A percentile compares a stretch with the other conserved stretches of the same genome.
phyloP scores from a whole-genome alignment of 2,113 vertebrate species.

The Sylvia atricapilla region DNA sequence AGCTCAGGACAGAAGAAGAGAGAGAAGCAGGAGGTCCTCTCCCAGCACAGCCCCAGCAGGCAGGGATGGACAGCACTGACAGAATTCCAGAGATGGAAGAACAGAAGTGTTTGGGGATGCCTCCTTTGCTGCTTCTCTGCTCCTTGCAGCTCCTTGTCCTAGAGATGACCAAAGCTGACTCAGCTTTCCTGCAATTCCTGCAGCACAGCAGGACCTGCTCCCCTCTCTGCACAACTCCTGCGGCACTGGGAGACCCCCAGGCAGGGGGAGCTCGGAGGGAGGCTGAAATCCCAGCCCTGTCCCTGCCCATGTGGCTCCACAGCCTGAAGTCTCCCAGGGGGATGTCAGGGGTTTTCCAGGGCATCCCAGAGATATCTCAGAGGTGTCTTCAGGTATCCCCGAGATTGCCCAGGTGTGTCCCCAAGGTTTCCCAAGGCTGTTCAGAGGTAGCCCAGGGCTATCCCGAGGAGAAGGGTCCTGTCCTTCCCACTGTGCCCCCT shows the following conservation, averaged over 20 bases:
- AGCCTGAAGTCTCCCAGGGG: background rate
- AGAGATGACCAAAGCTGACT: background rate
- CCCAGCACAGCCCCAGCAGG: background rate
- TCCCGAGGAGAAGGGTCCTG: background rate
- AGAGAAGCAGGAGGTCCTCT: background rate
- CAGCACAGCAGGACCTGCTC: background rate
- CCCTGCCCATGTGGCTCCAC: background rate
- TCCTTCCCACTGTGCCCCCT: background rate
- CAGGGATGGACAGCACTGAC: background rate
- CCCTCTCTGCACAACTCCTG: background rate
- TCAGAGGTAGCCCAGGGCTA: background rate
- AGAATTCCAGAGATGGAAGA: background rate
- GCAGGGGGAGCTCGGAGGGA: too few species aligned
- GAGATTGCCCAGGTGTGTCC: background rate
- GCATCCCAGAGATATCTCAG: too few species aligned
- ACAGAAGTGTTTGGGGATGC: background rate
- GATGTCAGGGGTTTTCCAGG: rapidly evolving
- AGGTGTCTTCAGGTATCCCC: too few species aligned
- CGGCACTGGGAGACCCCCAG: rapidly evolving
- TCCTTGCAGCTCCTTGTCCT: background rate
- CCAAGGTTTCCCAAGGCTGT: background rate
- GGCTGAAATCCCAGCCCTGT: background rate
- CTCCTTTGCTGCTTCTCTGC: background rate
- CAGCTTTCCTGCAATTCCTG: background rate
- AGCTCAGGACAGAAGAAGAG: background rate